Evolutionary conservation across 2,797 vertebrate genomes (phyloP).

Genomic region (Takifugu ocellatus): DNA sequence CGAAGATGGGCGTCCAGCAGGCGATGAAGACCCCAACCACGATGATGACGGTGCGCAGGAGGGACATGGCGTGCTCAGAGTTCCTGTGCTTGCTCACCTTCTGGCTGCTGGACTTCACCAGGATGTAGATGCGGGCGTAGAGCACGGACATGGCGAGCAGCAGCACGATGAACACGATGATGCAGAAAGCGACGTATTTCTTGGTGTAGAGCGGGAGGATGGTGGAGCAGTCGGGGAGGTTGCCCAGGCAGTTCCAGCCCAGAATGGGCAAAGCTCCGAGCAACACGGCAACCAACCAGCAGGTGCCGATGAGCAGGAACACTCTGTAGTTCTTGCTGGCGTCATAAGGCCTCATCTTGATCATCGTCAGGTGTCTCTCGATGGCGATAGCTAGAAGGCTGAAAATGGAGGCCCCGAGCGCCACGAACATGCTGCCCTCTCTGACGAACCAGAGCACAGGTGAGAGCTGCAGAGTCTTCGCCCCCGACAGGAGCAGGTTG

Average conservation of each 20-base stretch:
- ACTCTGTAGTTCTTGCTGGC: constrained; percentile 93
- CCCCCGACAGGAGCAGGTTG: constrained; percentile 91
- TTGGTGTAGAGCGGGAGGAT: constrained; percentile 92
- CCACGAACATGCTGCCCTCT: constrained; percentile 95
- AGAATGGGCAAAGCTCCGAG: constrained; percentile 90
- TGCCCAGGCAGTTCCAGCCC: constrained; percentile 91
- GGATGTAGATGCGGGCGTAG: constrained; percentile 88
- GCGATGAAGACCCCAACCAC: constrained; percentile 93
- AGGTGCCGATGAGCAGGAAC: constrained; percentile 91
- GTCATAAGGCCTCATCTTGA: constrained; percentile 96
- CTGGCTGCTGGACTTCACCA: constrained; percentile 91
- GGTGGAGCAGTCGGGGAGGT: constrained; percentile 88
- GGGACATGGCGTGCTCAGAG: constrained; percentile 88
- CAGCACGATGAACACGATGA: constrained; percentile 85
- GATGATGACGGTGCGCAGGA: constrained; percentile 91
- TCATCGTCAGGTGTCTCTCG: constrained; percentile 95
- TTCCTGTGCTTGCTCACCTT: constrained; percentile 88
- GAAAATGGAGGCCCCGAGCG: constrained; percentile 89
- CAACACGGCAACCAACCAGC: constrained; percentile 87
- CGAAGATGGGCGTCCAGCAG: constrained; percentile 91
- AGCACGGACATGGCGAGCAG: constrained; percentile 86
- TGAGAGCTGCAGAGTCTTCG: constrained; percentile 85
- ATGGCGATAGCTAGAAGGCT: constrained; percentile 94
- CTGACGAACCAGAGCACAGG: constrained; percentile 85
- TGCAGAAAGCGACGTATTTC: constrained; percentile 91